A percentile compares a stretch with the other conserved stretches of the same genome.
These are phyloP conservation scores for Lymantria dispar DNA, from an alignment of 2,888 invertebrate genomes.

Conservation along the genomic window DNA sequence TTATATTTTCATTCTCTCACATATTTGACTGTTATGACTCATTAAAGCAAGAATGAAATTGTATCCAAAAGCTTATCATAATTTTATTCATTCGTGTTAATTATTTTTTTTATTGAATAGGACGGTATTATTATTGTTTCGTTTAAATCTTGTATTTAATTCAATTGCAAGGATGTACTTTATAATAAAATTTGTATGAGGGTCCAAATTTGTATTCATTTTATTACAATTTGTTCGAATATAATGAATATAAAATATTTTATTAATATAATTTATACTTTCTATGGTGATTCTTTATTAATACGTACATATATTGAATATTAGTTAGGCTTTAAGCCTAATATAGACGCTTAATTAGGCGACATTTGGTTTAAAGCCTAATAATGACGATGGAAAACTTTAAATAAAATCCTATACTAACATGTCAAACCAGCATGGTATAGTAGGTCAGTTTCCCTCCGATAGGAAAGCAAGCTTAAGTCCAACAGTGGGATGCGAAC, in stretches of 20 bases:
- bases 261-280: too few relatives aligned
- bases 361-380: too few relatives aligned
- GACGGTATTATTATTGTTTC: slow-evolving; percentile 1
- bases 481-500: too few relatives aligned
- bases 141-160: not conserved
- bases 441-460: too few relatives aligned
- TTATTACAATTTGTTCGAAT: not conserved
- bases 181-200: not conserved
- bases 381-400: too few relatives aligned
- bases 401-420: too few relatives aligned
- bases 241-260: not conserved
- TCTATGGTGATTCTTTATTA: too few relatives aligned
- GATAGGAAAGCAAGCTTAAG: too few relatives aligned
- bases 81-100: slow-evolving; percentile 4
- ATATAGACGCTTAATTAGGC: too few relatives aligned
- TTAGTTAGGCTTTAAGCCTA: too few relatives aligned
- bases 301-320: too few relatives aligned
- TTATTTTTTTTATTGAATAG: not conserved
- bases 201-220: not conserved
- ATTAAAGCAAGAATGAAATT: not conserved
- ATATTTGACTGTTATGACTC: slow-evolving; percentile 3
- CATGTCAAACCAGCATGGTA: too few relatives aligned
- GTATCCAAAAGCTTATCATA: slow-evolving; percentile 8
- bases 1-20: slow-evolving; percentile 8
- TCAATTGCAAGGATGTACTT: not conserved